These are phyloP conservation scores for Gorsachius goisagi DNA, from an alignment of 2,113 vertebrate species.

Conservation along the genomic window DNA sequence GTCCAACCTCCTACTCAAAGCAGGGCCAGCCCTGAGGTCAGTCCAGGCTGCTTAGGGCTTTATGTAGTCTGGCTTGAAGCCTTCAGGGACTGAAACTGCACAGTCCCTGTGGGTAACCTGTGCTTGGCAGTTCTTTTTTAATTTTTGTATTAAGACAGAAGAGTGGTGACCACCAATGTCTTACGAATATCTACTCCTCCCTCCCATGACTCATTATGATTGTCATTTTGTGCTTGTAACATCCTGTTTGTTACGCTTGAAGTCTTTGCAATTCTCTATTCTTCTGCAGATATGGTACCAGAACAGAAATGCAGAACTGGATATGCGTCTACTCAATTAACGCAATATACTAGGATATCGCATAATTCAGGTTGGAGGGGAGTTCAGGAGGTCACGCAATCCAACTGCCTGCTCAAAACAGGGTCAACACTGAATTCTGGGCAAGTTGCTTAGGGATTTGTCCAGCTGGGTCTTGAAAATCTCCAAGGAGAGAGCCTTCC, in stretches of 20 bases:
- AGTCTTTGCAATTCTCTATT: not conserved
- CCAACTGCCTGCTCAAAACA: not conserved
- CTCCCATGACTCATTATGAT: not conserved
- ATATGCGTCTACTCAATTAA: rapidly evolving
- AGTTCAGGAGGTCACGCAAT: not conserved
- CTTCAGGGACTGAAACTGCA: not conserved
- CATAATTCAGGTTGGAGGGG: rapidly evolving
- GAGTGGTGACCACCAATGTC: not conserved
- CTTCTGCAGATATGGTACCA: not conserved
- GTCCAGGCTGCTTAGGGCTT: not conserved
- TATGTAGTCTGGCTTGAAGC: not conserved
- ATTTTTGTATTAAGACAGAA: not conserved
- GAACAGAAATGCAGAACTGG: not conserved
- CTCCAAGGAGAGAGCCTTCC: not conserved
- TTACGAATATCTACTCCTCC: not conserved
- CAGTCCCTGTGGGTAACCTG: not conserved
- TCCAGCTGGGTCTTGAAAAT: not conserved
- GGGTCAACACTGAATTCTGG: not conserved
- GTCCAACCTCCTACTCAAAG: not conserved
- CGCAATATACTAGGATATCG: not conserved
- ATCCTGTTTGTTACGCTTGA: not conserved
- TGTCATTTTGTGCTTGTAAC: not conserved
- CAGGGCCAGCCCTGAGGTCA: not conserved
- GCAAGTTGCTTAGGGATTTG: not conserved
- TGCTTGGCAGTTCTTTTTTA: not conserved